Percentiles rank a stretch among this genome's conserved stretches.
Evolutionary conservation across 37 sponge, comb jelly and placozoan species (phyloP).

Genomic region (Diacarnus erythraeanus): DNA sequence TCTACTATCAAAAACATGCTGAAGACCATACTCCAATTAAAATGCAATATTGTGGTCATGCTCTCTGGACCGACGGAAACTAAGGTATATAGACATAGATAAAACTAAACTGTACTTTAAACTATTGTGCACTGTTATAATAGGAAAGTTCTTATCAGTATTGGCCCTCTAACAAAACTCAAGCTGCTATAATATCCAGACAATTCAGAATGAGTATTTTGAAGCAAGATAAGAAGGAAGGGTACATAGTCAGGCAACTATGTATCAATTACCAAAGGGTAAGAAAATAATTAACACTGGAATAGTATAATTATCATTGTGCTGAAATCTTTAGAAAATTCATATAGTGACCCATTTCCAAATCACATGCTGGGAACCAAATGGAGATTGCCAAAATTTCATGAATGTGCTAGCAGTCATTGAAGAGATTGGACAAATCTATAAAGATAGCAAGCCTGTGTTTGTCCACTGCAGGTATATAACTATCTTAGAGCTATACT

Average conservation of each 20-base stretch:
- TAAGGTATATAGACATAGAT: too few species aligned
- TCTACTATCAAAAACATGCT: conserved; percentile 43
- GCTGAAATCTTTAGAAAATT: not conserved
- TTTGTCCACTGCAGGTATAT: conserved; percentile 88
- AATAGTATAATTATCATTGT: not conserved
- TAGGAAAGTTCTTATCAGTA: not conserved
- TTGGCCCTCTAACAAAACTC: not conserved
- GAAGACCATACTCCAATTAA: conserved; percentile 40
- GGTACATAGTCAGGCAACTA: conserved; percentile 27
- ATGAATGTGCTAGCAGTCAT: conserved; percentile 61
- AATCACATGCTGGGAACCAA: conserved; percentile 59
- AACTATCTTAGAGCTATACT: too few species aligned
- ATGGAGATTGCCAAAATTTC: conserved; percentile 38
- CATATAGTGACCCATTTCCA: conserved; percentile 63
- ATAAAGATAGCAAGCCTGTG: conserved; percentile 70
- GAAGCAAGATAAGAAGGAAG: conserved; percentile 20
- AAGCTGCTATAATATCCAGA: conserved; percentile 6
- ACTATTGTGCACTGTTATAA: not conserved
- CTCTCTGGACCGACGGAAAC: too few species aligned
- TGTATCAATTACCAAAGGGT: conserved; percentile 15
- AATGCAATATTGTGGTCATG: conserved; percentile 55
- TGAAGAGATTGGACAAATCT: conserved; percentile 55
- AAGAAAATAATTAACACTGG: not conserved
- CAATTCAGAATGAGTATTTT: conserved; percentile 15
- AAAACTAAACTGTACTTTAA: conserved; percentile 7